A percentile compares a stretch with the other conserved stretches of the same genome.
Evolutionary conservation across 2,113 vertebrate genomes (phyloP).

Genomic region (Paraplagusia blochii): DNA sequence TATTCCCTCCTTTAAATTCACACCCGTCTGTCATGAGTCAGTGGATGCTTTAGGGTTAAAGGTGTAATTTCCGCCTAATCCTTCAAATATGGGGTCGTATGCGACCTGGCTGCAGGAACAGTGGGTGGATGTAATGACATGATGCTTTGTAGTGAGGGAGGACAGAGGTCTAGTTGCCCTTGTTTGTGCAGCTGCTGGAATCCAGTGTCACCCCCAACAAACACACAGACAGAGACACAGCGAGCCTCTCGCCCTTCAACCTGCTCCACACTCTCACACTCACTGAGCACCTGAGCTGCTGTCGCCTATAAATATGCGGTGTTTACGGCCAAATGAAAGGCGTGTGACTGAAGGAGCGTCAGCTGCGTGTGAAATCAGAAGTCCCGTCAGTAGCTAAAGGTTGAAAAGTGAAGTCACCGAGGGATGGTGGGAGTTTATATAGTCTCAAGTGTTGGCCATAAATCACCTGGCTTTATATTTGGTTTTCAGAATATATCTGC

Average conservation of each 20-base stretch:
- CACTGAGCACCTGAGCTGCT: neutral
- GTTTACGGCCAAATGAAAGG: neutral
- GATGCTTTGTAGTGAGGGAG: slow-evolving; percentile 46
- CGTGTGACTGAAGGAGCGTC: slow-evolving; percentile 2
- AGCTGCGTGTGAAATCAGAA: slow-evolving; percentile 24
- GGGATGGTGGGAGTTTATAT: neutral
- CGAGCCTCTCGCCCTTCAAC: neutral
- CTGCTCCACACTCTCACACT: neutral
- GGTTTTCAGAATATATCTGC: too few relatives aligned
- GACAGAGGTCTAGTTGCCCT: slow-evolving; percentile 61
- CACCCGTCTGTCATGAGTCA: slow-evolving; percentile 19
- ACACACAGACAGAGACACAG: neutral
- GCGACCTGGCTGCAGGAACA: slow-evolving; percentile 18
- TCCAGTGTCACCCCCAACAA: slow-evolving; percentile 57
- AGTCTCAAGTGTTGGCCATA: neutral
- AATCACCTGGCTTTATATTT: too few relatives aligned
- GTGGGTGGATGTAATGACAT: slow-evolving; percentile 34
- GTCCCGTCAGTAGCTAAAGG: slow-evolving; percentile 7
- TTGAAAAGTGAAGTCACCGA: slow-evolving; percentile 4
- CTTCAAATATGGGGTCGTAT: slow-evolving; percentile 36
- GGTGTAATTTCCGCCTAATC: slow-evolving; percentile 29
- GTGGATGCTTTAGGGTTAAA: slow-evolving; percentile 31
- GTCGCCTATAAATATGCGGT: neutral
- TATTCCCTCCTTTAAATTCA: neutral
- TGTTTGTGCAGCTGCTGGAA: slow-evolving; percentile 76